phyloP scores from a whole-genome alignment of 2,797 vertebrate species.

The Myotis daubentonii region DNA sequence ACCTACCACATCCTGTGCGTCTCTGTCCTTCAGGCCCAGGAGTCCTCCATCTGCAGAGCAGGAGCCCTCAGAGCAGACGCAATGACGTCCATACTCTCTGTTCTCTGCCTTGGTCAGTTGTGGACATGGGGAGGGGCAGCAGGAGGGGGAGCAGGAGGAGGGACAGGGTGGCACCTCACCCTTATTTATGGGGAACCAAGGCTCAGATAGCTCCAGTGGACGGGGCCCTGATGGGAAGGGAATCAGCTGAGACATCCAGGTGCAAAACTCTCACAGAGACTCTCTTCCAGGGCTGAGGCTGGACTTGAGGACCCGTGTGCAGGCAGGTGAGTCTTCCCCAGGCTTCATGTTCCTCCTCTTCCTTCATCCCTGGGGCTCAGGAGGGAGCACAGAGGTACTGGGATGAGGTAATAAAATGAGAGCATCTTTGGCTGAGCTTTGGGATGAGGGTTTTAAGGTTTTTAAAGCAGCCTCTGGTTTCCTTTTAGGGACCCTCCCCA shows the following conservation, averaged over 20 bases:
- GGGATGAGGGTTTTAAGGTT: neutral
- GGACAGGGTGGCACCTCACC: rapidly evolving
- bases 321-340: neutral
- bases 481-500: neutral
- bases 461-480: neutral
- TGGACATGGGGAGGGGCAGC: rapidly evolving
- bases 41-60: neutral
- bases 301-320: rapidly evolving
- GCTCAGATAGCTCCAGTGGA: rapidly evolving
- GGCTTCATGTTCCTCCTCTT: rapidly evolving
- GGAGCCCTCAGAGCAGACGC: neutral
- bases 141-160: rapidly evolving
- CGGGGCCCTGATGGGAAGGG: neutral
- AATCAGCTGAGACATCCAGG: rapidly evolving
- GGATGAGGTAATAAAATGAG: no score
- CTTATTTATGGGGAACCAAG: rapidly evolving
- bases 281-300: neutral
- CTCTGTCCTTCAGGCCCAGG: neutral
- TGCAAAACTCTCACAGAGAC: neutral
- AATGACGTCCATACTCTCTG: neutral
- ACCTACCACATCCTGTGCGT: neutral
- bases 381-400: rapidly evolving
- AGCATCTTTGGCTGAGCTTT: rapidly evolving
- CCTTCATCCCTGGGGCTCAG: neutral
- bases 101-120: neutral